A percentile compares a stretch with the other conserved stretches of the same genome.
These are phyloP conservation scores for Drosophila bipectinata DNA, from an alignment of 1,140 invertebrate species.

Conservation along the genomic window DNA sequence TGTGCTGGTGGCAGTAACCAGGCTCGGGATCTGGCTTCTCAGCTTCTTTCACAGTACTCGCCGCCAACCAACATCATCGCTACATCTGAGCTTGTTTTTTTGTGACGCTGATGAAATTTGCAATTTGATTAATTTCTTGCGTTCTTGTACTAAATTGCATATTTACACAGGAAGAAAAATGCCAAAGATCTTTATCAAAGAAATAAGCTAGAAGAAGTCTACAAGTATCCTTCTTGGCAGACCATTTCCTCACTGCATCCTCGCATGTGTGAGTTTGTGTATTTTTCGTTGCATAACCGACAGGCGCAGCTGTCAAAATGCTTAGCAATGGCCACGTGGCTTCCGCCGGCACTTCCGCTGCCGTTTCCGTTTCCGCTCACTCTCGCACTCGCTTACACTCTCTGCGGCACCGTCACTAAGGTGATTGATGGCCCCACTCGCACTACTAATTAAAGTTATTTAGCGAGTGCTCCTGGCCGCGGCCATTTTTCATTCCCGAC, in stretches of 20 bases:
- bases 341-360: conserved; percentile 47
- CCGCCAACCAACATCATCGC: neutral
- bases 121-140: conserved; percentile 47
- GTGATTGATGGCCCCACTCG: conserved; percentile 70
- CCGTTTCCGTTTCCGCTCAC: conserved; percentile 29
- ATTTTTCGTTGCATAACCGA: conserved; percentile 37
- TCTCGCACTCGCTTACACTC: neutral
- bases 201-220: too few relatives aligned
- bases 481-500: conserved; percentile 63
- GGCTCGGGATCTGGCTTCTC: conserved; percentile 10
- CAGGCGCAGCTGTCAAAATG: conserved; percentile 60
- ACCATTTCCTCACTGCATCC: conserved; percentile 9
- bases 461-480: conserved; percentile 53
- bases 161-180: conserved; percentile 5
- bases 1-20: conserved; percentile 48
- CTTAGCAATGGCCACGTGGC: conserved; percentile 57
- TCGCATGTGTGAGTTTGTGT: neutral
- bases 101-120: conserved; percentile 56
- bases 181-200: neutral
- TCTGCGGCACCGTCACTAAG: conserved; percentile 5
- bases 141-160: conserved; percentile 16
- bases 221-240: neutral
- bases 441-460: conserved; percentile 80
- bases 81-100: conserved; percentile 50
- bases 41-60: neutral